phyloP scores from a whole-genome alignment of 30 jellyfish, hydroid and myxozoan species.

The Morbakka virulenta region DNA sequence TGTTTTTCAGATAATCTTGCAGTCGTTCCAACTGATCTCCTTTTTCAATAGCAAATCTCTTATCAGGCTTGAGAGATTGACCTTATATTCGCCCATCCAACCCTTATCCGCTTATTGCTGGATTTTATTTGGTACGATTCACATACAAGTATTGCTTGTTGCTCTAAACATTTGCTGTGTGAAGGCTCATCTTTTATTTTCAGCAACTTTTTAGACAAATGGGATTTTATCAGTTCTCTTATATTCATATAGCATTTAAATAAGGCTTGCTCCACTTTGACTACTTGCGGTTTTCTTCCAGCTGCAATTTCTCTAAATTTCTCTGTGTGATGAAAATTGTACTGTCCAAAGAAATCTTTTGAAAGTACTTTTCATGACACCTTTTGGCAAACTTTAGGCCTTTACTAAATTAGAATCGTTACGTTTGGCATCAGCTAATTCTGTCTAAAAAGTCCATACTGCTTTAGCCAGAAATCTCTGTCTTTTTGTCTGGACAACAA shows the following conservation, averaged over 20 bases:
- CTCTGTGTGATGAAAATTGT: constrained; percentile 23
- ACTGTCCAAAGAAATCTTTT: constrained; percentile 35
- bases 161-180: constrained; percentile 12
- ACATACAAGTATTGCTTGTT: constrained; percentile 27
- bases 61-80: constrained; percentile 60
- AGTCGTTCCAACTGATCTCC: constrained; percentile 52
- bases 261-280: constrained; percentile 34
- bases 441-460: constrained; percentile 29
- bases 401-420: too few species aligned
- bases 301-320: constrained; percentile 55
- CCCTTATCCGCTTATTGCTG: constrained; percentile 50
- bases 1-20: constrained; percentile 40
- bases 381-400: constrained; percentile 59
- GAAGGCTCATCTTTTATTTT: constrained; percentile 20
- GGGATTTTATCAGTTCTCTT: constrained; percentile 33
- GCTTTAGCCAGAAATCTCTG: constrained; percentile 57
- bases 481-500: constrained; percentile 38
- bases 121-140: constrained; percentile 17
- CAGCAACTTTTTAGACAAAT: constrained; percentile 31
- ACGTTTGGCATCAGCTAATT: constrained; percentile 45
- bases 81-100: constrained; percentile 63
- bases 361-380: constrained; percentile 55
- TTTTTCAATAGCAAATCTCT: constrained; percentile 47
- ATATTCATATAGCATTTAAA: constrained; percentile 18
- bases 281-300: constrained; percentile 53